Base-by-base conservation (phyloP, 2,113 vertebrate genomes). In the Lasiurus borealis region DNA sequence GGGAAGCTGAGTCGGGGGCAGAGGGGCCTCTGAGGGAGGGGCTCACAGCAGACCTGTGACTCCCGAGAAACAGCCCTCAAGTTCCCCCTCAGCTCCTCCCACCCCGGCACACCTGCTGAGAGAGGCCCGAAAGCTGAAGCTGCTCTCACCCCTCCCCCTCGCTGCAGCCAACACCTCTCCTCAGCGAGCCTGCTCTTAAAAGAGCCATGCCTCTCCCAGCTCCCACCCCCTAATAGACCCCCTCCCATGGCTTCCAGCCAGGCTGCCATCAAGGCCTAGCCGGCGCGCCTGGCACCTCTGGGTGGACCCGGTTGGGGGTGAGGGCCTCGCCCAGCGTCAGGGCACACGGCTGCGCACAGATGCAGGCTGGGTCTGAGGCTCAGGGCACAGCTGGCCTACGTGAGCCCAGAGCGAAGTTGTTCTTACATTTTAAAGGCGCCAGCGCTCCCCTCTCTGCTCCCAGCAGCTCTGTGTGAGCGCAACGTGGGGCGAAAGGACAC, bases 331-430 rank as follows among this genome's bases (percentile, higher is more conserved):
- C 52, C 54, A 64, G 18, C 0, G 2, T 27, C 13, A 16, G 50
- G 52, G 31, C 59, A 19, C 14, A 4, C 2, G 44, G 11, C 1
- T 21, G 4, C 27, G 62, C 0, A 5, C 0, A 8, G 21, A 1
- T 0, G 71, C 64, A 10, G 52, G 66, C 54, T 9, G 71, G 19
- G 29, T 5, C 12, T 13, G 29, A 64, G 64, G 40, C 12, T 21
- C 82, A 82, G 48, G 27, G n/a, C n/a, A 44, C 59, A n/a, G 21
- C 29, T 52, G 0, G 23, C 52, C 23, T 11, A 9, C 11, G 5
- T 5, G 66, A 78, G 15, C 23, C 14, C 66, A n/a, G 71, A 21
- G 7, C 0, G 0, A 27, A n/a, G 18, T 5, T 48, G 14, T 19
- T 46, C 62, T 62, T 25, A 44, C 14, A 46, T 84, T 18, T 23